Conservation (phyloP, 2,113 vertebrate species). For the Brachypteracias leptosomus region DNA sequence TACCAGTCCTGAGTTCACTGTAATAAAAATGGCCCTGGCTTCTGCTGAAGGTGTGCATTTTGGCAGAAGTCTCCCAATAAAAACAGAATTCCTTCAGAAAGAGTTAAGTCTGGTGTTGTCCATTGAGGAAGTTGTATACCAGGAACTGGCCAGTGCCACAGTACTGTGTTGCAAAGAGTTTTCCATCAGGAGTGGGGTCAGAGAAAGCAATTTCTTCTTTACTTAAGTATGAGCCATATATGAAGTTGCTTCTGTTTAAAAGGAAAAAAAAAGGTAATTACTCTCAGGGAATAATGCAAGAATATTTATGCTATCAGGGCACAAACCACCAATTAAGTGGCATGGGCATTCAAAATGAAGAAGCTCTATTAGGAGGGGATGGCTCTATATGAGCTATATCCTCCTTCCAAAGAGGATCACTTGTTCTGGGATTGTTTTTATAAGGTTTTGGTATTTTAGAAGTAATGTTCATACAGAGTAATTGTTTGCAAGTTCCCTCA, state of each 20-base stretch:
- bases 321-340: not conserved
- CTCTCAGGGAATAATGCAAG: not conserved
- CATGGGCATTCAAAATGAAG: not conserved
- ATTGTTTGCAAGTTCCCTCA: not conserved
- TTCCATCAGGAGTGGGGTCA: constrained; percentile 97
- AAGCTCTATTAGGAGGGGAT: not conserved
- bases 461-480: not conserved
- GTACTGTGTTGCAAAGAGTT: constrained; percentile 95
- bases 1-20: constrained; percentile 82
- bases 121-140: constrained; percentile 98
- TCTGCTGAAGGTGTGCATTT: constrained; percentile 58
- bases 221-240: constrained; percentile 94
- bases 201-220: constrained; percentile 99
- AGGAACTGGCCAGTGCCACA: constrained; percentile 95
- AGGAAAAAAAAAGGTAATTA: not conserved
- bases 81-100: not conserved
- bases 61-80: constrained; percentile 36
- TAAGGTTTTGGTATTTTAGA: not conserved
- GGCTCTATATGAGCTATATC: not conserved
- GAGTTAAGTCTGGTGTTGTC: constrained; percentile 72
- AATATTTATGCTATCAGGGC: not conserved
- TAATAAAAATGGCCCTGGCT: constrained; percentile 75
- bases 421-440: not conserved
- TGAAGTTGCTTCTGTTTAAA: constrained; percentile 91
- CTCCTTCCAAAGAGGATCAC: no score